phyloP scores from a whole-genome alignment of 1,140 invertebrate species.

The Meloidogyne floridensis region DNA sequence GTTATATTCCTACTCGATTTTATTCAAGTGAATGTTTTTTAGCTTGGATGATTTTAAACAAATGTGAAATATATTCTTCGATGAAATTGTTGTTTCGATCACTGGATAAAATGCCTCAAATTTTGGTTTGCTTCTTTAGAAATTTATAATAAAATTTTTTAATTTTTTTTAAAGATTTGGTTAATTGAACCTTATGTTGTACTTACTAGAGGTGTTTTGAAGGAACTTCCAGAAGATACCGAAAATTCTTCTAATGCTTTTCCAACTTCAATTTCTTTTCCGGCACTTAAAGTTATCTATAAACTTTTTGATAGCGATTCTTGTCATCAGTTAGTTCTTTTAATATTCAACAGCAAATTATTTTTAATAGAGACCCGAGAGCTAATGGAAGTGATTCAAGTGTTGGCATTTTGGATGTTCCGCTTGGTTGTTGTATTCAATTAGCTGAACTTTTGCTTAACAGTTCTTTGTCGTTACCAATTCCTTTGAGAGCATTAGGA shows the following conservation, averaged over 20 bases:
- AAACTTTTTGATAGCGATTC: conserved; percentile 52
- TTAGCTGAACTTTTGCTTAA: conserved; percentile 47
- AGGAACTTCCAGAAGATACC: not conserved
- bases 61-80: conserved; percentile 52
- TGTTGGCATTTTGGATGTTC: conserved; percentile 55
- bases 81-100: conserved; percentile 54
- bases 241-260: conserved; percentile 10
- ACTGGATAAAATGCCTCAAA: conserved; percentile 46
- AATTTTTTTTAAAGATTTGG: conserved; percentile 40
- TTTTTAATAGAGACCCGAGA: conserved; percentile 47
- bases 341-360: too few relatives aligned
- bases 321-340: conserved; percentile 41
- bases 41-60: conserved; percentile 51
- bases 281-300: conserved; percentile 55
- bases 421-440: conserved; percentile 42
- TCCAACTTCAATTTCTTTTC: conserved; percentile 41
- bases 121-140: conserved; percentile 42
- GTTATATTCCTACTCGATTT: conserved; percentile 39
- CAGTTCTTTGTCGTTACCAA: conserved; percentile 48
- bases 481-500: conserved; percentile 49
- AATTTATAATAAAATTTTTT: not conserved
- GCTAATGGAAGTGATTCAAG: conserved; percentile 57
- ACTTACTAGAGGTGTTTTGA: conserved; percentile 45
- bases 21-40: conserved; percentile 41
- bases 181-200: conserved; percentile 58